Percentiles rank a stretch among this genome's conserved stretches.
Conservation (phyloP, 64 coral and sea anemone genomes). For the Stylophora pistillata region DNA sequence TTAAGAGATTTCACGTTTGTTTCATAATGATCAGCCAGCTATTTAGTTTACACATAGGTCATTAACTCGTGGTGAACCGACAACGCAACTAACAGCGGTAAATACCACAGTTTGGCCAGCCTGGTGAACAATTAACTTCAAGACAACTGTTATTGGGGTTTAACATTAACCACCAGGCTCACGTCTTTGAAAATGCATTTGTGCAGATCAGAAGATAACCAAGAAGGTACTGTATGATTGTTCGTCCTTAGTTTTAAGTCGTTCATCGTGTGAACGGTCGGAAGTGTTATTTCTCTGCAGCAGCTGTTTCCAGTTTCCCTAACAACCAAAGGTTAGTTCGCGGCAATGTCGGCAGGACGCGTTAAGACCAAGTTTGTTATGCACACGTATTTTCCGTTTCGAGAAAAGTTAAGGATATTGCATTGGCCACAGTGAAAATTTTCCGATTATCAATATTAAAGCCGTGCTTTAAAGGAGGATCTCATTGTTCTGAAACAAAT, state of each 20-base stretch:
- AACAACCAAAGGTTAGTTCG: background rate
- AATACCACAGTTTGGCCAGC: background rate
- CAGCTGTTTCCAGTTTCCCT: constrained; percentile 21
- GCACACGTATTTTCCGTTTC: too few species aligned
- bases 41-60: background rate
- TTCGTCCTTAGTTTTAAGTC: background rate
- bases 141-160: background rate
- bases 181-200: constrained; percentile 34
- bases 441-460: too few species aligned
- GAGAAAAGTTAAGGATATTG: too few species aligned
- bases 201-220: constrained; percentile 12
- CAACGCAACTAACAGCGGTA: background rate
- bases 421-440: too few species aligned
- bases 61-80: background rate
- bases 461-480: too few species aligned
- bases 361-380: background rate
- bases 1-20: constrained; percentile 17
- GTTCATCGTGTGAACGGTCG: background rate
- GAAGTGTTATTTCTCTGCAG: background rate
- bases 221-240: constrained; percentile 33
- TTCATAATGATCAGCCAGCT: background rate
- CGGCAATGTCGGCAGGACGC: background rate
- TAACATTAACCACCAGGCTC: background rate
- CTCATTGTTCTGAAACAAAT: too few species aligned
- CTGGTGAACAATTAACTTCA: background rate